Evolutionary conservation across 2,797 vertebrate species (phyloP).

Genomic region (Psittacula derbiana): DNA sequence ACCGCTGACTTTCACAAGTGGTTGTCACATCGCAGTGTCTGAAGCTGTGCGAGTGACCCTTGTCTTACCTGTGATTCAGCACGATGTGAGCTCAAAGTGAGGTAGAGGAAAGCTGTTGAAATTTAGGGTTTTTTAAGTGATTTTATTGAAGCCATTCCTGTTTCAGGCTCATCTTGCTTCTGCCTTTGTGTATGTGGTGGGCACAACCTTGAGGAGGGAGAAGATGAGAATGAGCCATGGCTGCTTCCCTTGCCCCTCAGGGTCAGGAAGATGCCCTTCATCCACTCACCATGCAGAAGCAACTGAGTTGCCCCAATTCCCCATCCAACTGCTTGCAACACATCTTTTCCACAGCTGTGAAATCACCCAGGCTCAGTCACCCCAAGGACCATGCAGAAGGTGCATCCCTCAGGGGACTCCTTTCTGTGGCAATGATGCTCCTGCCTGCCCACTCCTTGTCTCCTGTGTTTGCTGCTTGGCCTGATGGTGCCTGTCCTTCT

Average conservation of each 20-base stretch:
- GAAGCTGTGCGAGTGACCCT: background rate
- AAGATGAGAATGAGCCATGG: background rate
- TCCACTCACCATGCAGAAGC: background rate
- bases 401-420: background rate
- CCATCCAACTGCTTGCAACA: background rate
- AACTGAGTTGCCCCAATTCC: background rate
- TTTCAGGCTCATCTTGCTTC: background rate
- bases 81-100: background rate
- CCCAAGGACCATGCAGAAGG: background rate
- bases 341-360: background rate
- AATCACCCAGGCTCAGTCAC: background rate
- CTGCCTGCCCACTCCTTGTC: background rate
- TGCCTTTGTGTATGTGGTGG: background rate
- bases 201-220: background rate
- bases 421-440: background rate
- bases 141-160: background rate
- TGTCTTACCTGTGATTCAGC: background rate
- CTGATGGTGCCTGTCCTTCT: background rate
- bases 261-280: background rate
- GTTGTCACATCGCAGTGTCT: background rate
- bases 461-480: background rate
- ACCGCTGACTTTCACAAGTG: background rate
- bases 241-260: background rate
- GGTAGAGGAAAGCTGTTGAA: background rate
- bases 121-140: background rate